Conservation (phyloP, 2,888 invertebrate genomes). For the Ditula angustiorana region DNA sequence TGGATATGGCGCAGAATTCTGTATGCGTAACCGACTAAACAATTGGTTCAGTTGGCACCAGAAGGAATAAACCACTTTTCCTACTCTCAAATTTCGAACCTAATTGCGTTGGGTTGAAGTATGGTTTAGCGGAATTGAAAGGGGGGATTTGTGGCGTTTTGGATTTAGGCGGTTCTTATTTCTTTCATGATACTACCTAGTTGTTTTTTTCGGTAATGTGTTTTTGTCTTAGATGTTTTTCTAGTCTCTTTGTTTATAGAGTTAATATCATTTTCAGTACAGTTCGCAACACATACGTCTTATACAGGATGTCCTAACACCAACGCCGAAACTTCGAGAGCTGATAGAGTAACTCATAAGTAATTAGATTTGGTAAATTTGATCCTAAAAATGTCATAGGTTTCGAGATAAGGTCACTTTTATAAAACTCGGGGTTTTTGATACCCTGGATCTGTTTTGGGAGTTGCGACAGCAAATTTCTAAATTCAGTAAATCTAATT, state of each 20-base stretch:
- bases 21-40: conserved; percentile 9
- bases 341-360: too few relatives aligned
- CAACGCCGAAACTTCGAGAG: too few relatives aligned
- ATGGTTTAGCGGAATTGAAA: neutral
- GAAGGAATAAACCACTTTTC: neutral
- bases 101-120: neutral
- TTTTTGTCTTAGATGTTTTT: neutral
- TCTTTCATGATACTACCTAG: neutral
- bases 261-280: too few relatives aligned
- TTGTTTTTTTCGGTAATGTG: neutral
- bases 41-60: neutral
- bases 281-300: too few relatives aligned
- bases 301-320: too few relatives aligned
- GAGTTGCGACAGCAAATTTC: too few relatives aligned
- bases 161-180: neutral
- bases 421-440: too few relatives aligned
- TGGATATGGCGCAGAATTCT: conserved; percentile 21
- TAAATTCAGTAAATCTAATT: too few relatives aligned
- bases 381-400: too few relatives aligned
- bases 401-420: too few relatives aligned
- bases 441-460: too few relatives aligned
- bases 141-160: neutral
- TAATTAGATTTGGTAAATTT: too few relatives aligned
- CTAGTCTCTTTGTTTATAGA: neutral
- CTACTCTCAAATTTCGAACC: neutral